Percentiles rank a stretch among this genome's conserved stretches.
Evolutionary conservation across 2,888 invertebrate genomes (phyloP).

Genomic region (Xylota sylvarum): DNA sequence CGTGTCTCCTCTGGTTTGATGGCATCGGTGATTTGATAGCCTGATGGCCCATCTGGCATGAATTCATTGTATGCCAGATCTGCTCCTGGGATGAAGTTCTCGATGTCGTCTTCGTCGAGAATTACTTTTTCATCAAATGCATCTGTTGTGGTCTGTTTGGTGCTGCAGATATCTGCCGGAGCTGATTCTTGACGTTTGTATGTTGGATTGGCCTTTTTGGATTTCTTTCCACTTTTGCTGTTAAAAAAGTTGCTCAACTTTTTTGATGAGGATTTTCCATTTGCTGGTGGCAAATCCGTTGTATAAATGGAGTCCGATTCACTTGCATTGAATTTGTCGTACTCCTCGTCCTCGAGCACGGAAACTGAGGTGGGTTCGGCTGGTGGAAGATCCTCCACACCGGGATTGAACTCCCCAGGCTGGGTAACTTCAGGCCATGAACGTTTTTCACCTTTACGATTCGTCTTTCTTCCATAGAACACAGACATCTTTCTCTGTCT

Average conservation of each 20-base stretch:
- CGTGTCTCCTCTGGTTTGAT: constrained; percentile 77
- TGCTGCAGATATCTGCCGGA: constrained; percentile 78
- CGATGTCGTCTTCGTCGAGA: constrained; percentile 86
- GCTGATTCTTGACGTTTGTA: constrained; percentile 85
- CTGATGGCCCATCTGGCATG: constrained; percentile 84
- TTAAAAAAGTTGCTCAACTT: constrained; percentile 57
- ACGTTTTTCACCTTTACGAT: constrained; percentile 81
- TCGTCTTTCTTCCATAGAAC: constrained; percentile 81
- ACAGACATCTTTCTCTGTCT: constrained; percentile 83
- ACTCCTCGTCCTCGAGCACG: constrained; percentile 67
- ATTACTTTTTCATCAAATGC: constrained; percentile 85
- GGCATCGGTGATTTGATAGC: constrained; percentile 80
- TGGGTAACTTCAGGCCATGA: constrained; percentile 85
- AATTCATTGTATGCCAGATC: constrained; percentile 84
- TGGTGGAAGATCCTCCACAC: constrained; percentile 78
- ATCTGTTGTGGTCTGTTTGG: constrained; percentile 10
- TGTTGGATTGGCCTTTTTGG: constrained; percentile 82
- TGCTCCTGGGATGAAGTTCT: constrained; percentile 86
- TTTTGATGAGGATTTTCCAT: constrained; percentile 38
- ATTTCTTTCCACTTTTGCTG: constrained; percentile 68
- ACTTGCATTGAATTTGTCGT: constrained; percentile 71
- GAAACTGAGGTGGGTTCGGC: constrained; percentile 33
- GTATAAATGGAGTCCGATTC: constrained; percentile 67
- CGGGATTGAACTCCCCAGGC: constrained; percentile 81
- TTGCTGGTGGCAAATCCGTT: constrained; percentile 19